Base-by-base conservation (phyloP, 2,797 vertebrate species). In the Alauda arvensis region DNA sequence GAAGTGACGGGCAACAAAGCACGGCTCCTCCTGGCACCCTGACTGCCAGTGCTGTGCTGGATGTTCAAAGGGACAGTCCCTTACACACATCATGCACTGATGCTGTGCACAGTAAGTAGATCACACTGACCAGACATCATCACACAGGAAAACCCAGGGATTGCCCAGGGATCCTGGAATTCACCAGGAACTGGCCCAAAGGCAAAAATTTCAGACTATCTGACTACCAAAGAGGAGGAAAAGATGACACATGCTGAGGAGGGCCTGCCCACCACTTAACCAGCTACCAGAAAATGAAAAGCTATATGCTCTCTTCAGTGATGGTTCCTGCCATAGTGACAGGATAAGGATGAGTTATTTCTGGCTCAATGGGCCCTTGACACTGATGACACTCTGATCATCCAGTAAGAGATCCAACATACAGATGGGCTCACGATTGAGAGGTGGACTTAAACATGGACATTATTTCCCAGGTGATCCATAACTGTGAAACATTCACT, bases 361-460 rank as follows among this genome's bases (percentile, higher is more conserved):
- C 29, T 83, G 46, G 39, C 8, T 52, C 1, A 0, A 8, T 7
- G 17, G 29, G 19, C 20, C 61, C 19, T 9, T 60, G 19, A 45
- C 0, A 0, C 16, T 37, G 37, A 37, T 37, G 37, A 37, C 37
- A 37, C 33, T 29, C 40, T 39, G 34, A 14, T 67, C 29, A 75
- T 33, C 24, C 2, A 1, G 24, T 17, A 39, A 20, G 24, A 52
- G 11, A 39, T 13, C 13, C 15, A 66, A 37, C 18, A 65, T 31
- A 57, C 6, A 37, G 6, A 51, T 9, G n/a, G 24, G 8, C 15
- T 74, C 14, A 19, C 0, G 0, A n/a, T 0, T 43, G 23, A n/a
- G 45, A 16, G 15, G 8, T 21, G 18, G 13, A n/a, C 18, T 66
- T 74, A 57, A 42, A 34, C 18, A 51, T 8, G 10, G 45, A 45